These are phyloP conservation scores for Nothocercus nigrocapillus DNA, from an alignment of 2,113 vertebrate genomes.

Conservation along the genomic window DNA sequence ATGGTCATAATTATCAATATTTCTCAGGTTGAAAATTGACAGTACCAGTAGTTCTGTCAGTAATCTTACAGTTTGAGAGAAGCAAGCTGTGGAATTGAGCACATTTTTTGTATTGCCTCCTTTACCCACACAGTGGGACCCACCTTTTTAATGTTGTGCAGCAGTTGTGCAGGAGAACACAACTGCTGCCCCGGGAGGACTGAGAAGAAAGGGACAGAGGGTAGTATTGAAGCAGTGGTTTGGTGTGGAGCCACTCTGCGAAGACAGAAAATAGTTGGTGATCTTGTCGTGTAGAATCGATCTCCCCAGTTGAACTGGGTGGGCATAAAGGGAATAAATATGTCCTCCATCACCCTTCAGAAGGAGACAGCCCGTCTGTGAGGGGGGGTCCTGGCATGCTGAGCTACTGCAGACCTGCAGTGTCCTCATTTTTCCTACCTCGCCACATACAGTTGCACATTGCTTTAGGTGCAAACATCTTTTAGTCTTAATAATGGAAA, in stretches of 20 bases:
- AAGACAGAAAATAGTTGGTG: neutral
- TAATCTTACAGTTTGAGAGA: neutral
- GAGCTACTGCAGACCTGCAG: neutral
- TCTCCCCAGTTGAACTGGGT: neutral
- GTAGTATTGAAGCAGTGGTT: neutral
- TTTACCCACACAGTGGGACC: neutral
- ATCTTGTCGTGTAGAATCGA: neutral
- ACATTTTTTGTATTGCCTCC: neutral
- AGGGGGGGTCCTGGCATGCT: neutral
- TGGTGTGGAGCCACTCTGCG: rapidly evolving
- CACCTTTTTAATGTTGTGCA: neutral
- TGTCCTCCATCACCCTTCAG: neutral
- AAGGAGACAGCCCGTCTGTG: neutral
- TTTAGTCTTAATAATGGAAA: neutral
- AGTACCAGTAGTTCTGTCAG: neutral
- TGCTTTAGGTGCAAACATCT: neutral
- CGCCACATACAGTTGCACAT: neutral
- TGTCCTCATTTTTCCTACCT: neutral
- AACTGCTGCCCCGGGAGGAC: neutral
- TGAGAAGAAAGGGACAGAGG: neutral
- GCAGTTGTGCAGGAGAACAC: neutral
- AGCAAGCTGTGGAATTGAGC: neutral
- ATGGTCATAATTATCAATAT: neutral
- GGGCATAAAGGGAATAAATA: neutral
- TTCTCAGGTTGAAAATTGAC: neutral